A percentile compares a stretch with the other conserved stretches of the same genome.
These are phyloP conservation scores for Motacilla alba DNA, from an alignment of 2,113 vertebrate species.

Conservation along the genomic window DNA sequence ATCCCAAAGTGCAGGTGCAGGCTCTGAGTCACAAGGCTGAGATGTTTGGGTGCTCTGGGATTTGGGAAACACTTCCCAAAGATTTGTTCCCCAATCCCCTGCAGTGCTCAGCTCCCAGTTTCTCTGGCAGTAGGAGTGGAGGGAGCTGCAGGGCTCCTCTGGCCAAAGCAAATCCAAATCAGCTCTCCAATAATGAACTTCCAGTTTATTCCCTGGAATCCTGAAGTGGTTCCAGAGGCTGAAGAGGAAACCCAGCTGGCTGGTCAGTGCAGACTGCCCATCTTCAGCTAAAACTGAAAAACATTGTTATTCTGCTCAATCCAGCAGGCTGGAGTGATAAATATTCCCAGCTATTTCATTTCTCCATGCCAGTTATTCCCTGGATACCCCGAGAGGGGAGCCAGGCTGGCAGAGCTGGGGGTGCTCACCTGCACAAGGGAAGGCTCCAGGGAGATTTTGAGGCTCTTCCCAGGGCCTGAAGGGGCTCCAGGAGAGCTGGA, in stretches of 20 bases:
- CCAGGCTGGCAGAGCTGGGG: background rate
- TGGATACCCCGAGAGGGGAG: background rate
- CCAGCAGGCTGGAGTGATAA: background rate
- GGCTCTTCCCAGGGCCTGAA: rapidly evolving
- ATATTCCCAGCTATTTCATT: background rate
- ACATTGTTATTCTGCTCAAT: background rate
- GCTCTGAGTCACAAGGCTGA: background rate
- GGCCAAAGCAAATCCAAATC: background rate
- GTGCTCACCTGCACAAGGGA: rapidly evolving
- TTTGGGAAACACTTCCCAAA: background rate
- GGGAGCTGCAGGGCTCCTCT: background rate
- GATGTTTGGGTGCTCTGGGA: background rate
- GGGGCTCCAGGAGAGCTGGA: background rate
- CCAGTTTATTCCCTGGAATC: background rate
- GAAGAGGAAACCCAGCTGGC: background rate
- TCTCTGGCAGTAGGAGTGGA: background rate
- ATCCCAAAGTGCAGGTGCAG: background rate
- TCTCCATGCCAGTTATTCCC: background rate
- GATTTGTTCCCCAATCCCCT: background rate
- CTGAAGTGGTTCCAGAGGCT: background rate
- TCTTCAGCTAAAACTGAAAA: background rate
- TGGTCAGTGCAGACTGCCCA: background rate
- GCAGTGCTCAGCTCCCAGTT: background rate
- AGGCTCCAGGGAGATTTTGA: background rate
- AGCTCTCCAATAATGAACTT: background rate